Base-by-base conservation (phyloP, 2,888 invertebrate genomes). In the Archaeoteleia sp. region DNA sequence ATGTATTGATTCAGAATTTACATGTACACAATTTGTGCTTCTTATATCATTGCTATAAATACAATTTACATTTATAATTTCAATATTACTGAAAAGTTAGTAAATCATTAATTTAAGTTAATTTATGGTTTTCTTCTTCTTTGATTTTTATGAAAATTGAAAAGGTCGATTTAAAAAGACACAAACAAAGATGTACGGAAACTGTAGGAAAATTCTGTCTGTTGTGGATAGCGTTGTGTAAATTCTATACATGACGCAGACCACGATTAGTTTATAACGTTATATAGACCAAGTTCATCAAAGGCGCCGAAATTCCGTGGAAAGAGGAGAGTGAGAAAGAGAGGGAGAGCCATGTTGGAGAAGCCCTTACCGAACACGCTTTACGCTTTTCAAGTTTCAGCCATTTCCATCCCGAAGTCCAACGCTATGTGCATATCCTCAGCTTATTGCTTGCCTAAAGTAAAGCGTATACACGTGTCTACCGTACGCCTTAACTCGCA, bases 381-480 rank as follows among this genome's bases (percentile, higher is more conserved):
- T 66, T 60, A 67, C 67, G 67, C 67, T 62, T 67, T 67, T 67
- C 67, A 67, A 67, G 67, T 67, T 67, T 46, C 62, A 46, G 53
- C 58, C 62, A 43, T 67, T 62, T 58, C 62, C 37, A 12, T 34
- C 34, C 61, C 46, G 57, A 61, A 62, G 67, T 67, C 67, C 67
- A 58, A 62, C 62, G 58, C 43, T 67, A 62, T 62, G 67, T 62
- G 58, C 57, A 62, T 67, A 67, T 67, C 62, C 67, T 48, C 53
- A 43, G 67, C 67, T 67, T 67, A 67, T 67, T 67, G 67, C 62
- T 67, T 61, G 61, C 32, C 61, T 55, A 67, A 67, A 67, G 61
- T 67, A 61, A 67, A 62, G 58, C 61, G 67, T 51, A 57, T 62
- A 62, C 67, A 62, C 27, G 62, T 62, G 42, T 67, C 62, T 57